A percentile compares a stretch with the other conserved stretches of the same genome.
Conservation (phyloP, 2,888 invertebrate genomes). For the Molanna angustata region DNA sequence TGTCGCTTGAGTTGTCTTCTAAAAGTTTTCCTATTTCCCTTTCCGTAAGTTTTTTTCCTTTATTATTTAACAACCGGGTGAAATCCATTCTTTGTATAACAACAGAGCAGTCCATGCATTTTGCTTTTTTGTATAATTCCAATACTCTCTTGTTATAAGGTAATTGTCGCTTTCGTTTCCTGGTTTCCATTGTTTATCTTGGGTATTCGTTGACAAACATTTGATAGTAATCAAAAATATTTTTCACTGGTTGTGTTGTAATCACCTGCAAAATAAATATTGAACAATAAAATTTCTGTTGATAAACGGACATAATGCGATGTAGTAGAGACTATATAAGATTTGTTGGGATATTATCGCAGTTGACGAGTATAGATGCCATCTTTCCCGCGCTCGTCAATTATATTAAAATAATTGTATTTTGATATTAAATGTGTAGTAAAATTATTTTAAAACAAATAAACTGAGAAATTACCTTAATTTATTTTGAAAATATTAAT, state of each 20-base stretch:
- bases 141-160: constrained; percentile 22
- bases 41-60: constrained; percentile 10
- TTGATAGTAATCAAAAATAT: too few relatives aligned
- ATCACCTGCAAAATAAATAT: too few relatives aligned
- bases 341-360: too few relatives aligned
- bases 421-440: not conserved
- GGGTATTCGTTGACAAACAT: too few relatives aligned
- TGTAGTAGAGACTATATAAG: too few relatives aligned
- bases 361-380: too few relatives aligned
- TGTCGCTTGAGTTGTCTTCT: constrained; percentile 6
- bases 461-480: too few relatives aligned
- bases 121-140: constrained; percentile 47
- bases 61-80: constrained; percentile 34
- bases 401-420: not conserved
- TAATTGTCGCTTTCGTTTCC: constrained; percentile 15
- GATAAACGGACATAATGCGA: too few relatives aligned
- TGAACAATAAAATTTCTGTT: too few relatives aligned
- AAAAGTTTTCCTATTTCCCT: constrained; percentile 16
- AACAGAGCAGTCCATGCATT: constrained; percentile 50
- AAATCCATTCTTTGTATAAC: constrained; percentile 52
- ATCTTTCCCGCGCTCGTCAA: constrained; percentile 54
- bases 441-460: not conserved
- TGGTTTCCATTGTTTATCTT: constrained; percentile 13
- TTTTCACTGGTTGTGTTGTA: too few relatives aligned
- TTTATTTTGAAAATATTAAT: too few relatives aligned